A percentile compares a stretch with the other conserved stretches of the same genome.
Conservation (phyloP, 1,140 invertebrate species). For the Drosophila triauraria region DNA sequence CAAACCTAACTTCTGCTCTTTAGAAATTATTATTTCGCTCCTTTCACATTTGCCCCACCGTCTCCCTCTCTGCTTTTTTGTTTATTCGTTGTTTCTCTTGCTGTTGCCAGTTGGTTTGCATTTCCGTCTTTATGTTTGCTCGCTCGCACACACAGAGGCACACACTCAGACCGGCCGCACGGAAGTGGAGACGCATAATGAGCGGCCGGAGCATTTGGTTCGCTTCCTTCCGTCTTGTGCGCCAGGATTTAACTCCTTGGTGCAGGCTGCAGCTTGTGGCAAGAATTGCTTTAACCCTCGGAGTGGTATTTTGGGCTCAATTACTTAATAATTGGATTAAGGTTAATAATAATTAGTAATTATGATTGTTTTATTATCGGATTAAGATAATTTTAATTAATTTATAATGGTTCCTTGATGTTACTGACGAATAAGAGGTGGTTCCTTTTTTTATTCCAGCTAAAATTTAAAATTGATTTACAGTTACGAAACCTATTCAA, state of each 20-base stretch:
- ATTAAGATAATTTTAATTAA: too few relatives aligned
- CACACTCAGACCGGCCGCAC: constrained; percentile 14
- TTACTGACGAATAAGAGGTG: too few relatives aligned
- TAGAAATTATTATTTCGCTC: constrained; percentile 79
- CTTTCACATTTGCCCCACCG: constrained; percentile 44
- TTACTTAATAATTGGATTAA: background rate
- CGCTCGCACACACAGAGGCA: constrained; percentile 20
- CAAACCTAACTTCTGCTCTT: constrained; percentile 80
- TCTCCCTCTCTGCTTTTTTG: constrained; percentile 25
- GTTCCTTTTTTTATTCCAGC: too few relatives aligned
- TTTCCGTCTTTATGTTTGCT: constrained; percentile 77
- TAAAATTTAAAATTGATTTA: too few relatives aligned
- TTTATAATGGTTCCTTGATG: too few relatives aligned
- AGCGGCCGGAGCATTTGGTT: constrained; percentile 64
- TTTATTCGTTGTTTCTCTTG: constrained; percentile 57
- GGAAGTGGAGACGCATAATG: constrained; percentile 53
- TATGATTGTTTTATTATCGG: background rate
- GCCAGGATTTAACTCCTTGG: constrained; percentile 47
- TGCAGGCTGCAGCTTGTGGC: constrained; percentile 31
- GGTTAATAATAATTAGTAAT: too few relatives aligned
- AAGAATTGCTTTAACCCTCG: constrained; percentile 32
- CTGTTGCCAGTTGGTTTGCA: constrained; percentile 72
- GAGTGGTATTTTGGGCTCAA: background rate
- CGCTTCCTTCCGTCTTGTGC: constrained; percentile 64
- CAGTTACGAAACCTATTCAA: too few relatives aligned